Base-by-base conservation (phyloP, 2,113 vertebrate species). In the Clupea harengus region DNA sequence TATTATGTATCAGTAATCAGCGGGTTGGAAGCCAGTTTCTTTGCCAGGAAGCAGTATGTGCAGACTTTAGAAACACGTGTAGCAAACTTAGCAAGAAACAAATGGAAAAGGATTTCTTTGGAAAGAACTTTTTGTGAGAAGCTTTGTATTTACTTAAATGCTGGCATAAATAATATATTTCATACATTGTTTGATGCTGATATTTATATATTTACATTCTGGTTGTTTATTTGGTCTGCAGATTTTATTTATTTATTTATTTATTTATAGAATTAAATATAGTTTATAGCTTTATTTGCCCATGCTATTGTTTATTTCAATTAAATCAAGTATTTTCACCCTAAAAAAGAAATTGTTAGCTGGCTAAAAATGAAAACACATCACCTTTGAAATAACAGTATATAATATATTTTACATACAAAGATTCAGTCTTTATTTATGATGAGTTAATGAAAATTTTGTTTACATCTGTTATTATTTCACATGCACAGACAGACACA, bases 1-100 rank as follows among this genome's bases (percentile, higher is more conserved):
- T 25, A 72, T 72, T 72, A 72, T 72, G 10, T 72, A 72, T 32
- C 64, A 72, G 64, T 32, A 72, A 72, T 72, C 64, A 72, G 64
- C 64, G 13, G 52, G 28, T 13, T 13, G 11, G 64, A 72, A 13
- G 64, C 64, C 32, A 7, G n/a, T 32, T 72, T 25, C 64, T 25
- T 13, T 72, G 25, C n/a, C 64, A 72, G 28, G 64, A 72, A 72
- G 64, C n/a, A 11, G 7, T 8, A 13, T 13, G 64, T 32, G 11
- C n/a, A 72, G 64, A 72, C 6, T 25, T 72, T 32, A 32, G n/a
- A 28, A 10, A 72, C 6, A 11, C 64, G 32, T 25, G 13, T 2
- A 11, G 64, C 6, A 28, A 0, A 13, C 9, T 9, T 28, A 32
- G 64, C 25, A 72, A 13, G 25, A 72, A 9, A 9, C 1, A 72